Evolutionary conservation across 2,797 vertebrate genomes (phyloP), one percentile per base, ranked within the genome.

Genomic region (Protonibea diacanthus): DNA sequence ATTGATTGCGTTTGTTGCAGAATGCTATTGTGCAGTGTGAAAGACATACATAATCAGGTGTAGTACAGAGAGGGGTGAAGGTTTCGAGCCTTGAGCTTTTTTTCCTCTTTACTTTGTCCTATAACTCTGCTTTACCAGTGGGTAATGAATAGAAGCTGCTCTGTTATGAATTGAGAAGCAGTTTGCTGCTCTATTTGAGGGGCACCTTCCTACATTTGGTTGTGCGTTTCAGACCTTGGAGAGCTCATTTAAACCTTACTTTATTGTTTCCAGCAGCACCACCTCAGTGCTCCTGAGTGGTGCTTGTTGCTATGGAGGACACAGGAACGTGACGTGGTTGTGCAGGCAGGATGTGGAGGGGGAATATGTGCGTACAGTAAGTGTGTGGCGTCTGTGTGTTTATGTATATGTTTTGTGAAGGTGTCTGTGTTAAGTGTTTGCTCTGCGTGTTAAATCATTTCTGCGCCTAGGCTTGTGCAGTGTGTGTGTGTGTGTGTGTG

Each of bases 281-380:
- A 88, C 77, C 70, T 72, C 49, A 21, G 59, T 21, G 58, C 70
- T 53, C 58, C 67, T 33, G 76, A 91, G 75, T 83, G 83, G 61
- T 60, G 84, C 81, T 83, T 90, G 93, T 92, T 93, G 92, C 91
- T 91, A 90, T 92, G 92, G 88, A 94, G 87, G 86, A 88, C 62
- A 58, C 51, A 62, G 82, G 64, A 85, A 90, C 81, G 80, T 79
- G 80, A 84, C 40, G 70, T 48, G 57, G 55, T 52, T 49, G 71
- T 71, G 74, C 70, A 76, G 83, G 71, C 82, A 48, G 74, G 68
- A 74, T 78, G 74, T 56, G 49, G 44, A 76, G 81, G 65, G 67
- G 60, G 71, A 76, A 63, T 65, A 64, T 79, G 73, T 48, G 61
- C 62, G 74, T 55, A 68, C 45, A 25, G 57, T 59, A 57, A 70